A percentile compares a stretch with the other conserved stretches of the same genome.
These are phyloP conservation scores for Drosophila quinaria DNA, from an alignment of 2,888 invertebrate species.

Conservation along the genomic window DNA sequence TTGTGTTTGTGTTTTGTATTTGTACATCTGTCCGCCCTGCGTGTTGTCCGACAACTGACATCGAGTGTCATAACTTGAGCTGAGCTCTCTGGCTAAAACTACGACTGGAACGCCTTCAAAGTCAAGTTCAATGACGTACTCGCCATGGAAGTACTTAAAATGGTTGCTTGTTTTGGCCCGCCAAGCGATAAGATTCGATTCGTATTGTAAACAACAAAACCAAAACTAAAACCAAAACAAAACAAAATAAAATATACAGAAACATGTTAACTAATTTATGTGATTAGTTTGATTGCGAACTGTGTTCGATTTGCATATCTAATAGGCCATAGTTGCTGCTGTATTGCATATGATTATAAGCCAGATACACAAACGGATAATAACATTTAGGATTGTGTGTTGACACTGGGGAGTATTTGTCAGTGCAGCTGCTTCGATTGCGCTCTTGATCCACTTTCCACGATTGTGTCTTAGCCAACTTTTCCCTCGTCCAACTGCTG, in stretches of 20 bases:
- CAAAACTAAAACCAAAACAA: conserved; percentile 22
- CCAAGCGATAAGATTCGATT: conserved; percentile 66
- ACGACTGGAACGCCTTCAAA: conserved; percentile 78
- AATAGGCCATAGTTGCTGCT: conserved; percentile 70
- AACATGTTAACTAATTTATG: conserved; percentile 72
- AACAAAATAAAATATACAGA: conserved; percentile 23
- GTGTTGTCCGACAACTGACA: conserved; percentile 52
- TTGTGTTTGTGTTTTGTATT: conserved; percentile 25
- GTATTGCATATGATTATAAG: conserved; percentile 56
- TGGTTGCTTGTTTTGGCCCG: conserved; percentile 54
- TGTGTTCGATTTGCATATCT: conserved; percentile 72
- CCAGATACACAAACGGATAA: conserved; percentile 11
- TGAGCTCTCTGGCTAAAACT: conserved; percentile 37
- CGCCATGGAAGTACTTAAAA: conserved; percentile 60
- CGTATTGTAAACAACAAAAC: conserved; percentile 40
- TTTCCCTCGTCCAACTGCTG: conserved; percentile 49
- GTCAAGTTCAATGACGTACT: conserved; percentile 79
- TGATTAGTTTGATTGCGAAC: conserved; percentile 69
- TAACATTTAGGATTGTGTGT: conserved; percentile 27
- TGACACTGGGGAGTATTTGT: neutral
- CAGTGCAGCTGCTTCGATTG: conserved; percentile 10
- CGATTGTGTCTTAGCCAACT: conserved; percentile 11
- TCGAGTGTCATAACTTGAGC: conserved; percentile 65
- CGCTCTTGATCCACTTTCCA: conserved; percentile 49
- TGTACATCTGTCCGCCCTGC: conserved; percentile 55